A percentile compares a stretch with the other conserved stretches of the same genome.
Conservation (phyloP, 2,888 invertebrate genomes). For the Galerucella nymphaeae region DNA sequence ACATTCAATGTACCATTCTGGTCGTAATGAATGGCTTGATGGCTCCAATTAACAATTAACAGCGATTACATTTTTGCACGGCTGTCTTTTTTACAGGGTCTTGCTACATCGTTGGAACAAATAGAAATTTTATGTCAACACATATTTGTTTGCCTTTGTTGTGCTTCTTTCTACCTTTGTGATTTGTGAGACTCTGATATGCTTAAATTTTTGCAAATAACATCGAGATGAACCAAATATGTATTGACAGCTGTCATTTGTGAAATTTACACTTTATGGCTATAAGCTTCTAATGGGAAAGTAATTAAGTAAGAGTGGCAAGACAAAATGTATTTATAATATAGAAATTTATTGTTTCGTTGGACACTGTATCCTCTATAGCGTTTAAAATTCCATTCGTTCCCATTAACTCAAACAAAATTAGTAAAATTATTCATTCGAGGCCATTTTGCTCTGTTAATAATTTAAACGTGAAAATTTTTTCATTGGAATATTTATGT, state of each 20-base stretch:
- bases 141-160: too few species aligned
- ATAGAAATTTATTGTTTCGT: too few species aligned
- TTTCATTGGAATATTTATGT: slow-evolving; percentile 6
- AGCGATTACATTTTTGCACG: slow-evolving; percentile 21
- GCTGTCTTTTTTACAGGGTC: not conserved
- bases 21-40: slow-evolving; percentile 30
- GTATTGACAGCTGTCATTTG: too few species aligned
- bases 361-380: not conserved
- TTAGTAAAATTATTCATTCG: not conserved
- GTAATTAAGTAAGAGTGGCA: too few species aligned
- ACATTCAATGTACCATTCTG: slow-evolving; percentile 32
- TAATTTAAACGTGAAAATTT: slow-evolving; percentile 6
- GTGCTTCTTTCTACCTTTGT: too few species aligned
- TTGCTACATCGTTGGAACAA: not conserved
- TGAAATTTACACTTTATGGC: too few species aligned
- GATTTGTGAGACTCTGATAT: too few species aligned
- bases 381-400: not conserved
- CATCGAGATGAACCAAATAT: too few species aligned
- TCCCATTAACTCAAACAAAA: not conserved
- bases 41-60: slow-evolving; percentile 21
- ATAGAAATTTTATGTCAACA: too few species aligned
- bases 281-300: too few species aligned
- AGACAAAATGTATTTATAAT: too few species aligned
- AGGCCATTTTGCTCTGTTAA: not conserved
- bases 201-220: too few species aligned